Evolutionary conservation across 1,140 invertebrate genomes (phyloP).

Genomic region (Schmidtea mediterranea): DNA sequence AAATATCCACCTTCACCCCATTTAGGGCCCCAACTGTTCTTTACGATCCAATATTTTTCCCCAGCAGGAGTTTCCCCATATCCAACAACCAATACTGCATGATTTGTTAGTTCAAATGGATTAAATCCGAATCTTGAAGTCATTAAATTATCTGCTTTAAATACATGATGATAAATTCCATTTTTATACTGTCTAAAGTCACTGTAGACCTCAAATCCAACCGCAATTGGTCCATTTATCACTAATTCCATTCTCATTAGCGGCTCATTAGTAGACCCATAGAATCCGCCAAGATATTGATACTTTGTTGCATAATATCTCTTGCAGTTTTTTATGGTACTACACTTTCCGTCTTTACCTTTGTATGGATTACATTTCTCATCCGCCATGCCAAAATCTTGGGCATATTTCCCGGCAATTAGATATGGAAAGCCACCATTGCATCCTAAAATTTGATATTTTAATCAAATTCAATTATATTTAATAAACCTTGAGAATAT

Average conservation of each 20-base stretch:
- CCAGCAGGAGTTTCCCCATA: constrained; percentile 17
- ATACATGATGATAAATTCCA: constrained; percentile 10
- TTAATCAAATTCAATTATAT: no score
- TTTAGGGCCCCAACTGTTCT: constrained; percentile 30
- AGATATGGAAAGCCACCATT: constrained; percentile 32
- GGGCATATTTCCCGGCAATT: constrained; percentile 29
- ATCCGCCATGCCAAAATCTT: constrained; percentile 30
- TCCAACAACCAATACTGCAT: constrained; percentile 21
- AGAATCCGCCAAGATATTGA: constrained; percentile 29
- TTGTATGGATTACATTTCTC: constrained; percentile 30
- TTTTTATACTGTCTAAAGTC: constrained; percentile 13
- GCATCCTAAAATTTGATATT: constrained; percentile 13
- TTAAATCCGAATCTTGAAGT: constrained; percentile 8
- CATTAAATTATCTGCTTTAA: constrained; percentile 2
- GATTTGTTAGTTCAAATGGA: constrained; percentile 12
- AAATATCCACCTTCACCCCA: constrained; percentile 34
- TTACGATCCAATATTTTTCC: constrained; percentile 22
- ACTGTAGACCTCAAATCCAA: constrained; percentile 29
- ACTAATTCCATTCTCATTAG: constrained; percentile 29
- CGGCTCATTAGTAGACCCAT: constrained; percentile 29
- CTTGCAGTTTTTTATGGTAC: constrained; percentile 15
- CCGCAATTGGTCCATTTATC: constrained; percentile 31
- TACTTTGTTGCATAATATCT: constrained; percentile 29
- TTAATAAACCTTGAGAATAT: constrained; percentile 27
- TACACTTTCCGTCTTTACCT: constrained; percentile 18